phyloP scores from a whole-genome alignment of 2,113 vertebrate genomes.

The Kryptolebias marmoratus region DNA sequence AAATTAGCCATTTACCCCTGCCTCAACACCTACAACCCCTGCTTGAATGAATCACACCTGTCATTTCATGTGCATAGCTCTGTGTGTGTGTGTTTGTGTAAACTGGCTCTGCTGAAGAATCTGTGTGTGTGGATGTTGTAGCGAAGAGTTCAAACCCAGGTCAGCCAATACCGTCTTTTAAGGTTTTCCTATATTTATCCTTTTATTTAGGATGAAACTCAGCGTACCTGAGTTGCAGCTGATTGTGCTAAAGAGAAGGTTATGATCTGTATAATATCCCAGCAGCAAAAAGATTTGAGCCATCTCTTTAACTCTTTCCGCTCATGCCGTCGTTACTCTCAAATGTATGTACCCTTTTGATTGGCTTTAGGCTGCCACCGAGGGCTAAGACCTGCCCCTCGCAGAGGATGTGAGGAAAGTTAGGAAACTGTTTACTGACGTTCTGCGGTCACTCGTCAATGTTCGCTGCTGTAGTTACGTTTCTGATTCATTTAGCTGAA shows the following conservation, averaged over 20 bases:
- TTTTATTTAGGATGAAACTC: not conserved
- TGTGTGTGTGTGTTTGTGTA: not conserved
- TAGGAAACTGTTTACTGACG: too few relatives aligned
- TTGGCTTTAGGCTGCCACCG: not conserved
- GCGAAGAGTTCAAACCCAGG: conserved; percentile 16
- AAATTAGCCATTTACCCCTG: conserved; percentile 66
- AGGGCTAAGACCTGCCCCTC: too few relatives aligned
- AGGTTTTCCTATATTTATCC: not conserved
- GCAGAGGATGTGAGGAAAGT: too few relatives aligned
- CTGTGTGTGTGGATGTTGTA: not conserved
- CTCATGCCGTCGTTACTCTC: not conserved
- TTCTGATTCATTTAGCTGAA: too few relatives aligned
- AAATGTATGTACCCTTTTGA: not conserved
- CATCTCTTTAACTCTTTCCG: not conserved
- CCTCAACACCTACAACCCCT: conserved; percentile 4
- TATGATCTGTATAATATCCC: too few relatives aligned
- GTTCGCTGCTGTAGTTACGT: too few relatives aligned
- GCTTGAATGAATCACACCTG: conserved; percentile 9
- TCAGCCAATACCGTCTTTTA: conserved; percentile 1
- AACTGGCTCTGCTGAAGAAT: not conserved
- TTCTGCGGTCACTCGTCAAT: too few relatives aligned
- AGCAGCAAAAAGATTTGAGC: too few relatives aligned
- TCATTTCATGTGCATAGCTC: not conserved
- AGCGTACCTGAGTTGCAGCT: not conserved
- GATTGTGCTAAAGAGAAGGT: not conserved